phyloP scores from a whole-genome alignment of 2,797 vertebrate species.

The Thunnus albacares region DNA sequence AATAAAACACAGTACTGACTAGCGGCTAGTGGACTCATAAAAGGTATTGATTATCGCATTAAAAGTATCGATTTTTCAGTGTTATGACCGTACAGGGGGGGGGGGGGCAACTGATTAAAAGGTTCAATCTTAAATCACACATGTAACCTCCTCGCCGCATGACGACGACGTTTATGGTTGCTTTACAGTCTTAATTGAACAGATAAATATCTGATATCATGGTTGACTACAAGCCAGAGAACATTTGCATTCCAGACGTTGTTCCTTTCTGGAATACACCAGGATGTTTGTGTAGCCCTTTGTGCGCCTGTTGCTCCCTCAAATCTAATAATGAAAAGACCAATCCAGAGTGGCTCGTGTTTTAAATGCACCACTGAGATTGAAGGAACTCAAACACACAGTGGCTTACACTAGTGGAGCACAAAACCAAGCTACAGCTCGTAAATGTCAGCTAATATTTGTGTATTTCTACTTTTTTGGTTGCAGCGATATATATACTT shows the following conservation, averaged over 20 bases:
- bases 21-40: slow-evolving; percentile 17
- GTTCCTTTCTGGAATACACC: slow-evolving; percentile 35
- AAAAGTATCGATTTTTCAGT: slow-evolving; percentile 22
- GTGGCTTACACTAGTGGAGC: slow-evolving; percentile 21
- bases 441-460: neutral
- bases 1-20: slow-evolving; percentile 24
- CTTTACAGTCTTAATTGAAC: slow-evolving; percentile 25
- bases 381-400: slow-evolving; percentile 31
- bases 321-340: slow-evolving; percentile 70
- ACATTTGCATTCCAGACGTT: slow-evolving; percentile 35
- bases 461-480: neutral
- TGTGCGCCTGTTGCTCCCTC: slow-evolving; percentile 21
- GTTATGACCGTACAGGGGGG: slow-evolving; percentile 38
- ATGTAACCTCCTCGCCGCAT: neutral
- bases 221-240: slow-evolving; percentile 24
- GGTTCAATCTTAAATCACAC: slow-evolving; percentile 26
- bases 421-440: slow-evolving; percentile 6
- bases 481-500: neutral
- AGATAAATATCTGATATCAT: slow-evolving; percentile 35
- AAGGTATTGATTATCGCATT: slow-evolving; percentile 41
- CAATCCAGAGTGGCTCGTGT: slow-evolving; percentile 51
- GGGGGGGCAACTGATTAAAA: slow-evolving; percentile 34
- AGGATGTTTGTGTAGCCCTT: slow-evolving; percentile 50
- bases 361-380: slow-evolving; percentile 56
- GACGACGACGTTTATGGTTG: slow-evolving; percentile 20